Evolutionary conservation across 2,888 invertebrate genomes (phyloP), one percentile per base, ranked within the genome.

Genomic region (Acrocera orbiculus): DNA sequence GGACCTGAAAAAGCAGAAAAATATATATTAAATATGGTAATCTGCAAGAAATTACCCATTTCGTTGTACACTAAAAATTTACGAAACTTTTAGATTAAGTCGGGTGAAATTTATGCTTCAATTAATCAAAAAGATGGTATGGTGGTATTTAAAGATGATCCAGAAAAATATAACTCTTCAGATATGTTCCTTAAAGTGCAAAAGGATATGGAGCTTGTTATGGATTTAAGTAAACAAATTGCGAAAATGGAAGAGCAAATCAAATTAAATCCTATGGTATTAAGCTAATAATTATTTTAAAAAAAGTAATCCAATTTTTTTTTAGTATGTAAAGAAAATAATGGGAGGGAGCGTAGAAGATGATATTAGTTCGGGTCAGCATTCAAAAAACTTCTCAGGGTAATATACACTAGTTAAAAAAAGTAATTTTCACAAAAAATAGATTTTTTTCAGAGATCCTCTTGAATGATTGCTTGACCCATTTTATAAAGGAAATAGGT

Each of bases 91-190:
- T 47, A 92, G 90, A 95, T 96, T 50, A 90, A 92, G 63, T 89
- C 90, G 56, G 83, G 86, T 34, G 90, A 93, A 65, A 95, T 96
- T 47, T 92, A 80, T 64, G 95, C 95, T 16, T 83, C 85, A 49
- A 93, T 96, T 44, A 92, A 93, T 64, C 89, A 93, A 63, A 87
- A 86, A 59, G 93, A 95, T 62, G 93, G 95, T 10, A 95, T 95
- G 93, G 93, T 96, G 11, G 72, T 89, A 34, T 96, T 96, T 56
- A 75, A 86, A 46, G 93, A 95, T 52, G 87, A 86, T 58, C 92
- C 92, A 8, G 92, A 93, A 55, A 90, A 89, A 57, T 93, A 85
- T 57, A 83, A 89, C 48, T 83, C 86, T 41, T 82, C 89, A 1
- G 73, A 74, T 50, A 90, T 92, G 63, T 66, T 95, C 50, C 75